Evolutionary conservation across 2,888 invertebrate species (phyloP).

Genomic region (Acrobasis repandana): DNA sequence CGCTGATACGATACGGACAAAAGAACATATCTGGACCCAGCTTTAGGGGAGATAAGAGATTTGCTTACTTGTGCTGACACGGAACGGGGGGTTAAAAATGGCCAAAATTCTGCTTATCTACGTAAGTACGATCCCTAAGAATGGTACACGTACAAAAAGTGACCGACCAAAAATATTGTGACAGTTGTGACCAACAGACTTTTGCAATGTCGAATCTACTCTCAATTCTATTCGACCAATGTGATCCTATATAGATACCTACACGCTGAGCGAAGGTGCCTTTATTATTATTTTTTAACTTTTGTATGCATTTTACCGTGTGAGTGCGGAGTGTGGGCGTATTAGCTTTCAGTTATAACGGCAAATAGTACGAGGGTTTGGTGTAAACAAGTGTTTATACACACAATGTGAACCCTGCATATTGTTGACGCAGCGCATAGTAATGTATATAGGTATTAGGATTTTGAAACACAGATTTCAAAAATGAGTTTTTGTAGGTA

Average conservation of each 20-base stretch:
- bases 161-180: no score
- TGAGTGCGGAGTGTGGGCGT: neutral
- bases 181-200: no score
- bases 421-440: neutral
- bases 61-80: no score
- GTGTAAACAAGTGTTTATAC: neutral
- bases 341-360: neutral
- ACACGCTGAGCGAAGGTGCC: neutral
- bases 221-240: neutral
- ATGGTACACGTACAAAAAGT: no score
- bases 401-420: neutral
- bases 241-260: no score
- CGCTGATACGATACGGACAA: no score
- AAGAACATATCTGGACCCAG: no score
- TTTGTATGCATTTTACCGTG: neutral
- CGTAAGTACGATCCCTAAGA: no score
- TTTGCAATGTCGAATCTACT: neutral
- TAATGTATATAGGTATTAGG: neutral
- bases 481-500: no score
- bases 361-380: neutral
- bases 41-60: no score
- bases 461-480: neutral
- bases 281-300: neutral
- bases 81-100: no score
- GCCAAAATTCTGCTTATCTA: no score